phyloP scores from a whole-genome alignment of 2,797 vertebrate genomes.

The Astyanax mexicanus region DNA sequence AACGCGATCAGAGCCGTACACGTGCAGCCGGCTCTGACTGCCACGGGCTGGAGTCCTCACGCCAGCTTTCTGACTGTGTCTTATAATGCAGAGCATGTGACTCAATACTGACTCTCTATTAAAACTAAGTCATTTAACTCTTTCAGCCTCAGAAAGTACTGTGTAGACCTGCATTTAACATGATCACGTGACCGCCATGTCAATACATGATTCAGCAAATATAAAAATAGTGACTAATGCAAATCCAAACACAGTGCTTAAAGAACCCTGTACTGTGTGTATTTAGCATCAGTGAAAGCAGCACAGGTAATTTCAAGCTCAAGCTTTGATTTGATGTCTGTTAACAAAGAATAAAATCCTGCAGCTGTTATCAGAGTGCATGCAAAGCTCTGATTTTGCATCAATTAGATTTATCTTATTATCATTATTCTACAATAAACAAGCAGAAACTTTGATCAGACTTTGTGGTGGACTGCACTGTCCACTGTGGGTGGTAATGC shows the following conservation, averaged over 20 bases:
- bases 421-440: too few species aligned
- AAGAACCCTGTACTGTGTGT: neutral
- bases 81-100: neutral
- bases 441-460: too few species aligned
- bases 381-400: too few species aligned
- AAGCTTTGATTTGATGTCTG: neutral
- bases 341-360: neutral
- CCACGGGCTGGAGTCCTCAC: too few species aligned
- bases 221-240: neutral
- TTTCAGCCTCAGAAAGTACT: neutral
- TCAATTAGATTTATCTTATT: too few species aligned
- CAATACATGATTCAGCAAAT: neutral
- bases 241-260: neutral
- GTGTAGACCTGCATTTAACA: neutral
- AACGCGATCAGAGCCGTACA: neutral
- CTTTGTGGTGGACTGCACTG: too few species aligned
- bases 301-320: neutral
- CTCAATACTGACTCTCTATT: neutral
- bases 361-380: too few species aligned
- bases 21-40: neutral
- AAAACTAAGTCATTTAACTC: neutral
- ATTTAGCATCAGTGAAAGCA: neutral
- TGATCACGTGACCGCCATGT: too few species aligned
- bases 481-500: too few species aligned
- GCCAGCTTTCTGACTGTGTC: neutral